These are phyloP conservation scores for Trissonchulus latispiculum DNA, from an alignment of 2,888 invertebrate species.

Conservation along the genomic window DNA sequence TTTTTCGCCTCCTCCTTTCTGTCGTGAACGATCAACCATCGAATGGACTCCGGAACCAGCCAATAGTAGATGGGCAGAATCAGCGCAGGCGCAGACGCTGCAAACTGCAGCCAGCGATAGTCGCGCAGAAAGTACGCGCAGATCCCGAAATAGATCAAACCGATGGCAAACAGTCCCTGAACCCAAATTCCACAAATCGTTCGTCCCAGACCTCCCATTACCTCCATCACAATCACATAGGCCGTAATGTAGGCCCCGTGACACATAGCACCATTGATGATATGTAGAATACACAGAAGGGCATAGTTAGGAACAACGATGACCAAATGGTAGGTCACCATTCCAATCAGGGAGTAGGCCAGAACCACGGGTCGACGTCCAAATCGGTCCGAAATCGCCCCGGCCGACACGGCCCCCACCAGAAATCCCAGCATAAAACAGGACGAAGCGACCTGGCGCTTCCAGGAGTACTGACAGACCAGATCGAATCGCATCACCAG, in stretches of 20 bases:
- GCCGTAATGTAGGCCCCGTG: constrained; percentile 21
- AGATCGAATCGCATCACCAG: background rate
- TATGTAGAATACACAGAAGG: constrained; percentile 14
- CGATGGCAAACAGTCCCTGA: constrained; percentile 20
- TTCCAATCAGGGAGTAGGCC: background rate
- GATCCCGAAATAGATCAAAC: constrained; percentile 19
- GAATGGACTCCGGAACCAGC: constrained; percentile 25
- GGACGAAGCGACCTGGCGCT: constrained; percentile 3
- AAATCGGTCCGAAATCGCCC: background rate
- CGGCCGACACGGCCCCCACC: background rate
- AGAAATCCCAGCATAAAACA: constrained; percentile 13
- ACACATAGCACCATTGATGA: constrained; percentile 18
- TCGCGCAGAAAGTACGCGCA: constrained; percentile 20
- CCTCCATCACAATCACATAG: constrained; percentile 23
- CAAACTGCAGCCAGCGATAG: constrained; percentile 18
- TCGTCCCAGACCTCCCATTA: constrained; percentile 18
- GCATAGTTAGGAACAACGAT: constrained; percentile 15
- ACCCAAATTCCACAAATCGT: constrained; percentile 22
- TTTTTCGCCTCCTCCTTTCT: constrained; percentile 20
- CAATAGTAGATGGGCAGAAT: constrained; percentile 18
- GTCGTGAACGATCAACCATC: constrained; percentile 21
- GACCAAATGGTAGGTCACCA: background rate
- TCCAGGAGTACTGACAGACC: constrained; percentile 2
- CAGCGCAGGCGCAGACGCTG: constrained; percentile 6
- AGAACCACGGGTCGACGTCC: constrained; percentile 5